Conservation (phyloP, 2,888 invertebrate genomes). For the Euphydryas editha region DNA sequence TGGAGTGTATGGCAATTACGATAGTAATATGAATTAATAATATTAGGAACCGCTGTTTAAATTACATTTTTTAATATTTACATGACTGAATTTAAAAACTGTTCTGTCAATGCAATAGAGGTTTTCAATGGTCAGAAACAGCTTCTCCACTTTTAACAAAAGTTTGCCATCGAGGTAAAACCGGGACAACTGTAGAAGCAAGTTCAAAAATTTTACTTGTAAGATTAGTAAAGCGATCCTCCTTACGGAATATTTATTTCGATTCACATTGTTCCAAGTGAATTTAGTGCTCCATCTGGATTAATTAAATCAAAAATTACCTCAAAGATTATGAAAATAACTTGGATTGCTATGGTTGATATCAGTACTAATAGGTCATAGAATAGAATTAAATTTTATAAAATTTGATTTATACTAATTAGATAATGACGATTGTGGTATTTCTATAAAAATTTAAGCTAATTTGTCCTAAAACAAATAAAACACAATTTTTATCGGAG, state of each 20-base stretch:
- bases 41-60: slow-evolving; percentile 86
- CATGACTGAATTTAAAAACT: slow-evolving; percentile 82
- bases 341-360: slow-evolving; percentile 92
- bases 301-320: slow-evolving; percentile 91
- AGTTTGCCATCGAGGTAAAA: slow-evolving; percentile 83
- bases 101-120: slow-evolving; percentile 85
- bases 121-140: slow-evolving; percentile 87
- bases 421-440: slow-evolving; percentile 65
- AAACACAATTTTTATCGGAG: slow-evolving; percentile 77
- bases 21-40: too few species aligned
- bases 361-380: slow-evolving; percentile 85
- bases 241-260: slow-evolving; percentile 86
- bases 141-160: slow-evolving; percentile 82
- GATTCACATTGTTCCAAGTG: slow-evolving; percentile 82
- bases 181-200: slow-evolving; percentile 76
- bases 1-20: too few species aligned
- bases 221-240: slow-evolving; percentile 84
- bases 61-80: slow-evolving; percentile 85
- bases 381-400: slow-evolving; percentile 86
- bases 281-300: slow-evolving; percentile 84
- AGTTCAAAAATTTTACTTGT: slow-evolving; percentile 88
- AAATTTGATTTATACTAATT: slow-evolving; percentile 86
- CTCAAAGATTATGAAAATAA: slow-evolving; percentile 90
- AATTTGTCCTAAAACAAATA: slow-evolving; percentile 64
- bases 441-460: slow-evolving; percentile 70